Base-by-base conservation (phyloP, 2,888 invertebrate genomes). In the Clusia tigrina region DNA sequence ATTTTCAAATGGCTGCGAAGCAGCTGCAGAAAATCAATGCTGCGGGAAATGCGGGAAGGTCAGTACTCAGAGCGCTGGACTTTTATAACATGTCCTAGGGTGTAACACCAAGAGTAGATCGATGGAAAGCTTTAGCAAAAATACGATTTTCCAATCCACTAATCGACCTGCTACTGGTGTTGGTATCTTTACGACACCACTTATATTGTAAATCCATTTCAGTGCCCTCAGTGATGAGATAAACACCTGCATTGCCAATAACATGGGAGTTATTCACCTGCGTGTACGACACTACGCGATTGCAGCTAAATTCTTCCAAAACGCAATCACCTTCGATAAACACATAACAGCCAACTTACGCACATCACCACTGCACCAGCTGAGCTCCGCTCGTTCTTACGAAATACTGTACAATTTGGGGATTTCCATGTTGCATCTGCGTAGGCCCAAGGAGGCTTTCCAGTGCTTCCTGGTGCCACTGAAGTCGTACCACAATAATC, bases 391-490 rank as follows among this genome's bases (percentile, higher is more conserved):
- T 0, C 80, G 78, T 32, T 79, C 81, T 52, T 78, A 82, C 26
- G 84, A 84, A 71, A 81, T 84, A n/a, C 73, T 83, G 37, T 84
- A 84, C 53, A 84, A 84, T 73, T 68, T 84, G 60, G 84, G 84
- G 38, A 87, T 97, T 60, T 89, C 93, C 18, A 85, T 96, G 73
- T 86, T 98, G 48, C 91, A 93, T 77, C 89, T 93, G 32, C 91
- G 91, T 60, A 89, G 93, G 72, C 89, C 94, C 0, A 86, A 88
- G 65, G 91, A 92, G 74, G 96, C 98, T 0, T 97, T 98, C 83
- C 95, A 95, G 77, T 95, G 94, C 81, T 88, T 97, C 51, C 89
- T 94, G 15, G 91, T 95, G 81, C 93, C 93, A 2, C 90, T 94
- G 0, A 89, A 94, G 68, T 89, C 92, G 63, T 94, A 92, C 76